phyloP scores from a whole-genome alignment of 2,888 invertebrate species.

The Maniola hyperantus region DNA sequence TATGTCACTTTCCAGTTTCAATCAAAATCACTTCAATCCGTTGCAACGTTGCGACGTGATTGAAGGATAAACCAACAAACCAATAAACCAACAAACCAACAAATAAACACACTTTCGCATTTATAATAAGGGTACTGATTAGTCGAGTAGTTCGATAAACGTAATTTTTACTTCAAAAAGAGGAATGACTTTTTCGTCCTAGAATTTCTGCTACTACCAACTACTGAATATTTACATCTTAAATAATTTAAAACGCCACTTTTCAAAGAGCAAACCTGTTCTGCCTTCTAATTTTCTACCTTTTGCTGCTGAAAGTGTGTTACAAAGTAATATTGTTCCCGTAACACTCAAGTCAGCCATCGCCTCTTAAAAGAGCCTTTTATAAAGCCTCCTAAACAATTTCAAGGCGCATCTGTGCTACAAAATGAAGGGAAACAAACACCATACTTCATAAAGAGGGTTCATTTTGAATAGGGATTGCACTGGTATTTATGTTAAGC shows the following conservation, averaged over 20 bases:
- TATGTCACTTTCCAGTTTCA: too few species aligned
- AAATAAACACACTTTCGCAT: too few species aligned
- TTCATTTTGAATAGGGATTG: conserved; percentile 53
- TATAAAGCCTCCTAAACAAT: conserved; percentile 31
- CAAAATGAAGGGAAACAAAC: conserved; percentile 53
- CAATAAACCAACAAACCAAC: too few species aligned
- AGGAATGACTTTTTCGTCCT: not conserved
- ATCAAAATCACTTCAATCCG: too few species aligned
- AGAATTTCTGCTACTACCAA: not conserved
- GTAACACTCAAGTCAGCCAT: conserved; percentile 13
- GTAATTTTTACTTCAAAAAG: not conserved
- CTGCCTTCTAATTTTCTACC: not conserved
- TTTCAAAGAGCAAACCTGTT: not conserved
- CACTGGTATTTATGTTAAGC: conserved; percentile 52
- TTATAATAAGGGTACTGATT: too few species aligned
- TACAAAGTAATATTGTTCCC: not conserved
- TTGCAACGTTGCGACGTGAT: too few species aligned
- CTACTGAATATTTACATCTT: not conserved
- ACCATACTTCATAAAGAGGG: conserved; percentile 47
- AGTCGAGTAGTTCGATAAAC: too few species aligned
- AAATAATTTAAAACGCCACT: not conserved
- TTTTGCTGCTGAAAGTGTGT: not conserved
- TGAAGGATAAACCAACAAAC: too few species aligned
- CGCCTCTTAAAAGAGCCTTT: conserved; percentile 24
- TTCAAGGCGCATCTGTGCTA: conserved; percentile 59